Evolutionary conservation across 53 echinoderm and acorn worm species (phyloP), one percentile per base, ranked within the genome.

Genomic region (Paelopatides confundens): DNA sequence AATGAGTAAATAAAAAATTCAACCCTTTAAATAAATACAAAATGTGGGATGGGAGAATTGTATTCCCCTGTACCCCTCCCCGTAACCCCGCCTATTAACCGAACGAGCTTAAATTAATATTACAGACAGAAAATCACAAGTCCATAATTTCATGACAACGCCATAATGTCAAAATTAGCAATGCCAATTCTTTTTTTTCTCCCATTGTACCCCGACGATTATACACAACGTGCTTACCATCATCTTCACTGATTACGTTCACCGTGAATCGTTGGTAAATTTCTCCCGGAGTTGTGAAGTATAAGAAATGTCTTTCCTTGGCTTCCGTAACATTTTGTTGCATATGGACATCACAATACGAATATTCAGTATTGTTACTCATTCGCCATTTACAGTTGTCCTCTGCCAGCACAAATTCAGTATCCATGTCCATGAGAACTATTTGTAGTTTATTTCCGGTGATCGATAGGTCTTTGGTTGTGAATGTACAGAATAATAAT

Each of bases 401-500:
- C n/a, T 74, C 74, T 74, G 40, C 74, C 11, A 74, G 43, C 21
- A 74, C 74, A 74, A 74, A 74, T 23, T 74, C 47, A 10, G 40
- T 74, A 43, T 74, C 27, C 24, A 28, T 46, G 74, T 74, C 74
- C 39, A 74, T 13, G 10, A 74, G 74, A 39, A 74, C 46, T 39
- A 74, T 18, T 46, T 74, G 74, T 18, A 74, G 23, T 33, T 26
- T 46, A 74, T 74, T 27, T 39, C 46, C 10, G 2, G n/a, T 24
- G 4, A 40, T 23, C 11, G 27, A 27, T 2, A 10, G 9, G 14
- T 74, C 29, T 21, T 29, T 74, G 15, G 74, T 74, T 4, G 74
- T 74, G n/a, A 74, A 39, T 39, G 39, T 39, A 40, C 74, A 74
- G 43, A 39, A 2, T 13, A 74, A 40, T 14, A 35, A 74, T 39